phyloP scores from a whole-genome alignment of 1,140 invertebrate genomes.

The Bathynomus jamesi region DNA sequence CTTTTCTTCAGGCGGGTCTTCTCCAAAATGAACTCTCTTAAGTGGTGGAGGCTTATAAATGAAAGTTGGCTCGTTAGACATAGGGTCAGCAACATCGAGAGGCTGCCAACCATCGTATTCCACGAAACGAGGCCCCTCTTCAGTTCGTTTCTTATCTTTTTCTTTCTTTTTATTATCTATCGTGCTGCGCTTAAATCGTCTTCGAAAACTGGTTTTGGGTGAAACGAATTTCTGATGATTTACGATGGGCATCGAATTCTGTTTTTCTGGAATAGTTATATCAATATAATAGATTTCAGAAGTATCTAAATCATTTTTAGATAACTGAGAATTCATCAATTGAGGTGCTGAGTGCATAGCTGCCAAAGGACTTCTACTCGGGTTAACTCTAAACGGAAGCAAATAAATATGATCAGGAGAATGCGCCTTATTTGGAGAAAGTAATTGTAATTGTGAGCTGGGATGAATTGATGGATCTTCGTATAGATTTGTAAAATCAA shows the following conservation, averaged over 20 bases:
- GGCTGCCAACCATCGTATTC: constrained; percentile 33
- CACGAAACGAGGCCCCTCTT: constrained; percentile 13
- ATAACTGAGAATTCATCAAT: neutral
- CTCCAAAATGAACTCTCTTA: constrained; percentile 28
- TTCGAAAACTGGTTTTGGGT: neutral
- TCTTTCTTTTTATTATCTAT: neutral
- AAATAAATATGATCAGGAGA: constrained; percentile 16
- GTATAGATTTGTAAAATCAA: neutral
- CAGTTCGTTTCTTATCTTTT: neutral
- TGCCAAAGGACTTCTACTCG: neutral
- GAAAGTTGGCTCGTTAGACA: constrained; percentile 29
- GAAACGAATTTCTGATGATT: neutral
- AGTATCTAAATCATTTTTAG: constrained; percentile 2
- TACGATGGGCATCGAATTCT: constrained; percentile 6
- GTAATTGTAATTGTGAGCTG: constrained; percentile 6
- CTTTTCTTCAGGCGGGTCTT: constrained; percentile 23
- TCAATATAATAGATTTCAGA: constrained; percentile 31
- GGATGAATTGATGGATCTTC: neutral
- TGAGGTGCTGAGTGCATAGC: neutral
- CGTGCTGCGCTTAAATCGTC: neutral
- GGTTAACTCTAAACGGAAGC: constrained; percentile 11
- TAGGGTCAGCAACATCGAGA: constrained; percentile 28
- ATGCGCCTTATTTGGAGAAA: neutral
- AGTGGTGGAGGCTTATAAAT: constrained; percentile 29
- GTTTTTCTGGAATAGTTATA: constrained; percentile 35